A percentile compares a stretch with the other conserved stretches of the same genome.
These are phyloP conservation scores for Actinernus sp. DNA, from an alignment of 92 coral and sea anemone genomes.

Conservation along the genomic window DNA sequence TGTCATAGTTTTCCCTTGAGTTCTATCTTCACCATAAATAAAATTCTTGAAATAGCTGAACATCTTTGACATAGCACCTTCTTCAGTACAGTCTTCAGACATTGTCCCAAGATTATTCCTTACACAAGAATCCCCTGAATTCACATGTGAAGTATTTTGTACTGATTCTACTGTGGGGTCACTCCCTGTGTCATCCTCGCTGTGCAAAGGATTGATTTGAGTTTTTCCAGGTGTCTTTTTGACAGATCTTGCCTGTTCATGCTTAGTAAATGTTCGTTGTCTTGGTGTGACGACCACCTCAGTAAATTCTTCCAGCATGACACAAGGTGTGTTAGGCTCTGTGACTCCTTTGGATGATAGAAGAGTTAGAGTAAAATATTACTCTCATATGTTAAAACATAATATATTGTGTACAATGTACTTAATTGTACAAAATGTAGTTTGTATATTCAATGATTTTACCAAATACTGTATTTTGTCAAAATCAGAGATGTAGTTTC, in stretches of 20 bases:
- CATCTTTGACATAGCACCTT: background rate
- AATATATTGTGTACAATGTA: too few relatives aligned
- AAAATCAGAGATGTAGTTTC: too few relatives aligned
- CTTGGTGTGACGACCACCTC: constrained; percentile 84
- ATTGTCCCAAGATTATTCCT: too few relatives aligned
- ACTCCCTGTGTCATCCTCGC: background rate
- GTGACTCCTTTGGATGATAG: constrained; percentile 35
- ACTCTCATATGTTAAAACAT: too few relatives aligned
- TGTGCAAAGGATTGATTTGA: background rate
- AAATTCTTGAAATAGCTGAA: background rate
- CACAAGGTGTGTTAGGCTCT: constrained; percentile 69
- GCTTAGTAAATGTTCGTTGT: constrained; percentile 21
- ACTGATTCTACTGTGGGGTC: background rate
- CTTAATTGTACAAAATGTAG: background rate
- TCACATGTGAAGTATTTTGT: background rate
- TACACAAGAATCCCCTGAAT: too few relatives aligned
- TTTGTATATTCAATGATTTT: too few relatives aligned
- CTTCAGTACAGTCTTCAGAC: too few relatives aligned
- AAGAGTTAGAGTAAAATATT: too few relatives aligned
- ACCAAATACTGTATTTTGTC: too few relatives aligned
- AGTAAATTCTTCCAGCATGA: constrained; percentile 85
- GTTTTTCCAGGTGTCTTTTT: background rate
- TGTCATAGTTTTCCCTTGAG: background rate
- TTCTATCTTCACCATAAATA: background rate
- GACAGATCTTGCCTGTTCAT: constrained; percentile 1